A percentile compares a stretch with the other conserved stretches of the same genome.
Conservation (phyloP, 1,140 invertebrate genomes). For the Tetramorium alpestre region DNA sequence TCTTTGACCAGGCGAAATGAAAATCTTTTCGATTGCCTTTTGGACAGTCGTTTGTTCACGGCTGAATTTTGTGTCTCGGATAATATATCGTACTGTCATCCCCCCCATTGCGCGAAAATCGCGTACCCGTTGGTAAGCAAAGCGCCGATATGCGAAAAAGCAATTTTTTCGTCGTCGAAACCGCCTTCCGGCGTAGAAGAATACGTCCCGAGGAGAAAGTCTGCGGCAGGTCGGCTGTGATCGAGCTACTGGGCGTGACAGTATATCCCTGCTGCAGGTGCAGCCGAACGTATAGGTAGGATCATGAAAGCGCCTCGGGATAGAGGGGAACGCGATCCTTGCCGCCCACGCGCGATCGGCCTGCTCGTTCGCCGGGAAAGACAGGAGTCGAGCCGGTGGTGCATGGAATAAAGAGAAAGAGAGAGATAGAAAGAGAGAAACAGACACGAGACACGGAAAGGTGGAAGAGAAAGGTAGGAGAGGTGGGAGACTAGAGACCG, state of each 20-base stretch:
- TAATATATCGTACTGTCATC: background rate
- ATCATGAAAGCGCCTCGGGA: slow-evolving; percentile 57
- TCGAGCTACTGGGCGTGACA: slow-evolving; percentile 77
- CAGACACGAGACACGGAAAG: slow-evolving; percentile 22
- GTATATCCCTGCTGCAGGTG: slow-evolving; percentile 71
- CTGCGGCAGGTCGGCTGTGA: slow-evolving; percentile 25
- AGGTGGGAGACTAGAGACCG: slow-evolving; percentile 55
- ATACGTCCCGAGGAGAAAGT: background rate
- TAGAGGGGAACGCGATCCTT: slow-evolving; percentile 63
- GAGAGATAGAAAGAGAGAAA: background rate
- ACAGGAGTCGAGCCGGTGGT: slow-evolving; percentile 21
- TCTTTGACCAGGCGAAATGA: slow-evolving; percentile 7
- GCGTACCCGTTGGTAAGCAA: background rate
- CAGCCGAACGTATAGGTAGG: slow-evolving; percentile 62
- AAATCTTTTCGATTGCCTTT: background rate
- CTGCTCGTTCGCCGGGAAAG: slow-evolving; percentile 54
- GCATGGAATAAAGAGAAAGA: slow-evolving; percentile 34
- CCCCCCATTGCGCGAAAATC: background rate
- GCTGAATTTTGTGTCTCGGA: background rate
- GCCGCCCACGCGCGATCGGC: slow-evolving; percentile 75
- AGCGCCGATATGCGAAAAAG: background rate
- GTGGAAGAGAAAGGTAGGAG: slow-evolving; percentile 48
- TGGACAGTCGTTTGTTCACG: background rate
- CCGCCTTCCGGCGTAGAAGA: background rate
- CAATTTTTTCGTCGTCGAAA: background rate